phyloP scores from a whole-genome alignment of 2,113 vertebrate genomes.

The Smithornis capensis region DNA sequence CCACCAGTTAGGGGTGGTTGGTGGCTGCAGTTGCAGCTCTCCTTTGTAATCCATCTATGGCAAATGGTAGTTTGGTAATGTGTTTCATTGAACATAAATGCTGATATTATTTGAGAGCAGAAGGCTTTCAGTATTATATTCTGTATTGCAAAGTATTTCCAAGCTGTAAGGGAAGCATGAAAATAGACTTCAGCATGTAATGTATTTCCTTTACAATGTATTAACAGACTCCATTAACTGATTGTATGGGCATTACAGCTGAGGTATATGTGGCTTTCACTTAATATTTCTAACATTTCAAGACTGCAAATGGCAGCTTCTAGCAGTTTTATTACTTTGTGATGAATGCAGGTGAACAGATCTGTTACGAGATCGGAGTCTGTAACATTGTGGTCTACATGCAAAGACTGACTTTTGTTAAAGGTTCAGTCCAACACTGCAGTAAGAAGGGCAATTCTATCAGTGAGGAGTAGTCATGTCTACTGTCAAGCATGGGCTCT shows the following conservation, averaged over 20 bases:
- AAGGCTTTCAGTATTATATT: background rate
- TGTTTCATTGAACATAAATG: background rate
- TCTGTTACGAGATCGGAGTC: background rate
- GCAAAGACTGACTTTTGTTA: background rate
- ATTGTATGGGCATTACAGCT: background rate
- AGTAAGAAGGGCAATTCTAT: background rate
- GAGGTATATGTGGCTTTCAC: background rate
- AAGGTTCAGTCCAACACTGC: background rate
- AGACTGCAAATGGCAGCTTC: background rate
- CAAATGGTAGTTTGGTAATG: background rate
- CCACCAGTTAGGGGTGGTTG: background rate
- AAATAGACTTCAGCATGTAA: background rate
- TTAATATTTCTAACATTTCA: background rate
- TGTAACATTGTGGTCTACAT: background rate
- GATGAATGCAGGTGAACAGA: background rate
- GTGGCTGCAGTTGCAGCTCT: background rate
- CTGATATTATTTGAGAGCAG: background rate
- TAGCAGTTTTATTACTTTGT: background rate
- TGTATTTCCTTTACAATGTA: background rate
- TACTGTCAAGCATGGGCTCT: background rate
- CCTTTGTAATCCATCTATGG: background rate
- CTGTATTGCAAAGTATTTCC: background rate
- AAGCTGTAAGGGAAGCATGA: background rate
- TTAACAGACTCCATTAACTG: background rate
- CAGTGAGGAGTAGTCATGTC: background rate